Conservation (phyloP, 2,113 vertebrate genomes). For the Isichthys henryi region DNA sequence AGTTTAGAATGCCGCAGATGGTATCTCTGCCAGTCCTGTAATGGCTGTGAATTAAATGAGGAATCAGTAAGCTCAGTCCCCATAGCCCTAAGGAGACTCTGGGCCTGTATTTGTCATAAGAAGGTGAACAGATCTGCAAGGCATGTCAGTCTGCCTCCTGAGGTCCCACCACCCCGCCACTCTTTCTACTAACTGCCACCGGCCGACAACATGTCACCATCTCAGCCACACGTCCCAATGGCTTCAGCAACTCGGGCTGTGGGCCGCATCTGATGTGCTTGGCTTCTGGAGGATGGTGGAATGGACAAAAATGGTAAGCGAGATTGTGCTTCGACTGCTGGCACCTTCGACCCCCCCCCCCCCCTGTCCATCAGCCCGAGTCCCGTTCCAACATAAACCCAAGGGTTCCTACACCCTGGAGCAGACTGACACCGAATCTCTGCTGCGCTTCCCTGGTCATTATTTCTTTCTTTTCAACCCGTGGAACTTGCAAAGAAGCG, state of each 20-base stretch:
- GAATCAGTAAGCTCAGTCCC: neutral
- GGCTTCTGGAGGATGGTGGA: neutral
- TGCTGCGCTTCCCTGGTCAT: neutral
- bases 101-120: neutral
- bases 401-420: neutral
- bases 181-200: neutral
- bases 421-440: neutral
- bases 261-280: neutral
- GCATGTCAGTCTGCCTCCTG: neutral
- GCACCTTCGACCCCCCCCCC: neutral
- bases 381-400: neutral
- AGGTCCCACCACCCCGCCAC: neutral
- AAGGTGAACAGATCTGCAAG: neutral
- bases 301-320: neutral
- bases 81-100: neutral
- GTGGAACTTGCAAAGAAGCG: neutral
- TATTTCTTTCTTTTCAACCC: neutral
- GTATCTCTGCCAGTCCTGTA: neutral
- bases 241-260: neutral
- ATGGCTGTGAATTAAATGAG: neutral
- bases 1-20: neutral
- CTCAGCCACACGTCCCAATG: neutral
- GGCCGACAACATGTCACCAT: neutral
- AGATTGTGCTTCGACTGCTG: neutral
- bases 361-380: neutral